phyloP scores from a whole-genome alignment of 2,888 invertebrate genomes.

The Spilarctia lutea region DNA sequence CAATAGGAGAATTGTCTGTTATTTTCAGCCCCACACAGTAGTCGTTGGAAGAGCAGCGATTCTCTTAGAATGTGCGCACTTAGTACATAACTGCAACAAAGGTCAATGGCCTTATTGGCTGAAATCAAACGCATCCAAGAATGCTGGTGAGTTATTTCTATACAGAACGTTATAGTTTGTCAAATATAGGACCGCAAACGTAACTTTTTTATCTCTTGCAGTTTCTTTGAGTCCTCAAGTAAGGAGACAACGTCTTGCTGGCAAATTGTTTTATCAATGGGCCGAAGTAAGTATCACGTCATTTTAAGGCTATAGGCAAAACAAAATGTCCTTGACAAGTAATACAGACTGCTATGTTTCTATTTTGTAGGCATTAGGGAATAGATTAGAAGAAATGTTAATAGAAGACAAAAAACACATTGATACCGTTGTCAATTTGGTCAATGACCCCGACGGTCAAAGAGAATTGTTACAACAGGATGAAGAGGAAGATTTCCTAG shows the following conservation, averaged over 20 bases:
- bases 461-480: constrained; percentile 93
- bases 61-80: constrained; percentile 97
- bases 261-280: constrained; percentile 99
- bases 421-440: constrained; percentile 88
- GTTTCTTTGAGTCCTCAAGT: constrained; percentile 79
- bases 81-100: constrained; percentile 99
- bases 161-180: not conserved
- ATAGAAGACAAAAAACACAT: constrained; percentile 92
- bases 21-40: constrained; percentile 94
- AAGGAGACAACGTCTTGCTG: constrained; percentile 91
- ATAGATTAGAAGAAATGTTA: constrained; percentile 96
- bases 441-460: constrained; percentile 92
- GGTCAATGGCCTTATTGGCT: constrained; percentile 99
- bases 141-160: constrained; percentile 62
- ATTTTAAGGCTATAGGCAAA: not conserved
- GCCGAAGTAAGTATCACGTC: constrained; percentile 89
- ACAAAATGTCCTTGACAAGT: not conserved
- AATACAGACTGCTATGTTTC: not conserved
- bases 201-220: constrained; percentile 81
- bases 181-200: not conserved
- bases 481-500: constrained; percentile 98
- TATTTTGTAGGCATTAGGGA: constrained; percentile 89
- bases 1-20: not conserved
- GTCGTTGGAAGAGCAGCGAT: constrained; percentile 97
- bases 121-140: constrained; percentile 90